These are phyloP conservation scores for Boloria euphrosyne DNA, from an alignment of 2,888 invertebrate species.

Conservation along the genomic window DNA sequence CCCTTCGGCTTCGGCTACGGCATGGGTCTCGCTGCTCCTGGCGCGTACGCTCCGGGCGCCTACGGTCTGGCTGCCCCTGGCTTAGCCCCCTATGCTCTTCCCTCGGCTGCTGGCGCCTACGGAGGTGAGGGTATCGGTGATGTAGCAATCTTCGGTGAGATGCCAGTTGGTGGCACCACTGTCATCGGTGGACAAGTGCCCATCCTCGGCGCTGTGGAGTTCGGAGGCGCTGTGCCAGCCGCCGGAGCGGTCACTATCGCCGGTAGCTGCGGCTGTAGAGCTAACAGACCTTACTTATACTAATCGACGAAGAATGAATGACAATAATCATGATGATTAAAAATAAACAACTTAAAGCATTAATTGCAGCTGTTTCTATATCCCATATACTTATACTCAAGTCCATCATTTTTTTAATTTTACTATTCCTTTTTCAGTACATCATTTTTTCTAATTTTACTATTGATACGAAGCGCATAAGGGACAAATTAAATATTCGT, in stretches of 20 bases:
- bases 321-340: no score
- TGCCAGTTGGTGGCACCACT: constrained; percentile 48
- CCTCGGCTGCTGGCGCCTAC: constrained; percentile 40
- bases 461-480: no score
- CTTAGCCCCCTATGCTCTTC: neutral
- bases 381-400: no score
- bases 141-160: constrained; percentile 45
- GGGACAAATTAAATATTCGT: no score
- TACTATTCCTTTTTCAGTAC: no score
- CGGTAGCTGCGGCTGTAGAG: constrained; percentile 32
- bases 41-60: constrained; percentile 18
- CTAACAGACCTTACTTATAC: constrained; percentile 14
- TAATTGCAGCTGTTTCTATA: no score
- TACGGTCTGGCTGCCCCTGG: constrained; percentile 8
- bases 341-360: no score
- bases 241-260: constrained; percentile 48
- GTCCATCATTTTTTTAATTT: no score
- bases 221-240: constrained; percentile 46
- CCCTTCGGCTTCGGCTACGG: neutral
- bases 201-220: constrained; percentile 48
- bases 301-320: constrained; percentile 9
- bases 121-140: constrained; percentile 47
- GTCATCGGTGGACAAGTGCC: constrained; percentile 49
- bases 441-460: no score
- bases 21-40: constrained; percentile 4